Percentiles rank a stretch among this genome's conserved stretches.
Conservation (phyloP, 1,140 invertebrate species). For the Penaeus japonicus region DNA sequence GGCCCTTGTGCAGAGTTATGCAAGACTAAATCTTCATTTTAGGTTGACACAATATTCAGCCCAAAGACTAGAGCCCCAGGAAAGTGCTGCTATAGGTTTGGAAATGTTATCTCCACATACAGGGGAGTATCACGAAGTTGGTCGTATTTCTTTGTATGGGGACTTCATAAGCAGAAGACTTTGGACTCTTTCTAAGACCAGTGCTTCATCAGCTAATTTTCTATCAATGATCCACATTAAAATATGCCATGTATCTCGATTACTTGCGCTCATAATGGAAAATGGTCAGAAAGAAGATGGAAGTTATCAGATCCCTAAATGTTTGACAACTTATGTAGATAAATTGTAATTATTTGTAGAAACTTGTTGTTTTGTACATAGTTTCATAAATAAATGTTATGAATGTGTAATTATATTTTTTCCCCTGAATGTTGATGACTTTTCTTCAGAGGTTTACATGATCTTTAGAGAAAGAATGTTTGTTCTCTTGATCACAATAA, state of each 20-base stretch:
- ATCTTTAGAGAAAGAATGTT: too few species aligned
- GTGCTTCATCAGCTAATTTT: conserved; percentile 21
- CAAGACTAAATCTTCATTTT: conserved; percentile 21
- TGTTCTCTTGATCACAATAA: too few species aligned
- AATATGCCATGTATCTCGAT: conserved; percentile 23
- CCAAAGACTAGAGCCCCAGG: not conserved
- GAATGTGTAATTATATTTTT: too few species aligned
- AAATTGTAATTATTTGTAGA: too few species aligned
- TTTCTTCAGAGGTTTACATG: too few species aligned
- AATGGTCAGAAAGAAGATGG: conserved; percentile 32
- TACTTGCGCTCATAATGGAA: conserved; percentile 36
- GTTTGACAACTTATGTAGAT: too few species aligned
- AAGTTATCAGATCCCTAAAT: conserved; percentile 19
- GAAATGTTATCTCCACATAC: conserved; percentile 23
- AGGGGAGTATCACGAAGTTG: conserved; percentile 35
- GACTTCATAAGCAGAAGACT: conserved; percentile 43
- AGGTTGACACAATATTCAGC: conserved; percentile 22
- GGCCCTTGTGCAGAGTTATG: conserved; percentile 14
- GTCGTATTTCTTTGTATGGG: conserved; percentile 34
- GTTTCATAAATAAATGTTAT: too few species aligned
- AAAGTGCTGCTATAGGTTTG: conserved; percentile 30
- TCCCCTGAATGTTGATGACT: too few species aligned
- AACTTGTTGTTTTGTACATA: too few species aligned
- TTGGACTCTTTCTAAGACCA: conserved; percentile 13
- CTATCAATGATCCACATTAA: conserved; percentile 41